Conservation (phyloP, 2,113 vertebrate species). For the Telmatochromis sp. region DNA sequence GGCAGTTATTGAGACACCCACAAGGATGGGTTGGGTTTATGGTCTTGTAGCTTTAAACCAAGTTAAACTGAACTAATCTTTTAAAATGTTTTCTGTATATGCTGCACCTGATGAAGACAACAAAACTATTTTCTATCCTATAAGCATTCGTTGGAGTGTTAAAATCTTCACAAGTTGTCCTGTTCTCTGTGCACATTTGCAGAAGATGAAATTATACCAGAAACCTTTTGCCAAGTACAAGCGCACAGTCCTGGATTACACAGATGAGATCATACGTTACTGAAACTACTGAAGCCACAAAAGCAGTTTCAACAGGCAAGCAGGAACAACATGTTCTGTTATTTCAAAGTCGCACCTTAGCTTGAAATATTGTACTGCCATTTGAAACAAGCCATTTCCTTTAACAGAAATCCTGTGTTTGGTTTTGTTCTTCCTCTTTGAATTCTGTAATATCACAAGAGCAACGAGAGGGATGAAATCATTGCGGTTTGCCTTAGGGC, state of each 20-base stretch:
- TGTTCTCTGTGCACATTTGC: background rate
- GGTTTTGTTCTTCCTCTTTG: slow-evolving; percentile 11
- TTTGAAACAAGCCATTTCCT: background rate
- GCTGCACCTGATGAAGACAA: background rate
- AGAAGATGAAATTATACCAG: background rate
- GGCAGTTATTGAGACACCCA: background rate
- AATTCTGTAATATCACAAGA: background rate
- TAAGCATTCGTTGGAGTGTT: background rate
- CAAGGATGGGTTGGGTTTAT: background rate
- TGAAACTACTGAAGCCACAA: background rate
- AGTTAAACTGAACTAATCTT: background rate
- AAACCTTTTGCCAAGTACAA: background rate
- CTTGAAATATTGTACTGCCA: background rate
- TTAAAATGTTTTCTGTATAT: background rate
- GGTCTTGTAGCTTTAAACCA: background rate
- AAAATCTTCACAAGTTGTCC: background rate
- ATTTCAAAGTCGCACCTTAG: background rate
- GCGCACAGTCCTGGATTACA: background rate
- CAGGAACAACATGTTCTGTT: background rate
- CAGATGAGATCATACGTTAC: background rate
- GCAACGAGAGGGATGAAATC: background rate
- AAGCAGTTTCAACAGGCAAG: background rate
- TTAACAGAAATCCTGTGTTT: slow-evolving; percentile 23
- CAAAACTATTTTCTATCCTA: background rate
- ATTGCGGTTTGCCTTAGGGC: background rate